These are phyloP conservation scores for Abrostola triplasia DNA, from an alignment of 2,888 invertebrate species.

Conservation along the genomic window DNA sequence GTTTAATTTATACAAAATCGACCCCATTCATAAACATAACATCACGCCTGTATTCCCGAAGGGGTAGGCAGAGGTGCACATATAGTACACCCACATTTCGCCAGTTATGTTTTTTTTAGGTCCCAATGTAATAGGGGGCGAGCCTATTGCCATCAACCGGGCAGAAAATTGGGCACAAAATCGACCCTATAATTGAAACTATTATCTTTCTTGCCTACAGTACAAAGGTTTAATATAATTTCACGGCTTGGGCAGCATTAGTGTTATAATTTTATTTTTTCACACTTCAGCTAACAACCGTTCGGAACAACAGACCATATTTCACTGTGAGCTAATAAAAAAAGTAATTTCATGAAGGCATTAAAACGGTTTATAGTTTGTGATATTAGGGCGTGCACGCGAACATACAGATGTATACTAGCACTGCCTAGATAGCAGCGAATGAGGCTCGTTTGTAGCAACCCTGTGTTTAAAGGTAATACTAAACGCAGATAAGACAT, in stretches of 20 bases:
- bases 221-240: constrained; percentile 34
- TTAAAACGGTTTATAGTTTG: constrained; percentile 57
- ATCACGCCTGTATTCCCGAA: no score
- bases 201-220: constrained; percentile 4
- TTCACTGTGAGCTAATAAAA: constrained; percentile 54
- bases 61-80: no score
- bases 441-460: constrained; percentile 13
- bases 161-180: no score
- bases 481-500: constrained; percentile 11
- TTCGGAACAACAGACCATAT: constrained; percentile 40
- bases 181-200: background rate
- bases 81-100: no score
- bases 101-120: no score
- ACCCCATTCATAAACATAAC: background rate
- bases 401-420: constrained; percentile 42
- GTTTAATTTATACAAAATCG: background rate
- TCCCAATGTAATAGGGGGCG: no score
- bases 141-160: no score
- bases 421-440: constrained; percentile 28
- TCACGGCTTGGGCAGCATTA: constrained; percentile 45
- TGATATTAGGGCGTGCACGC: constrained; percentile 56
- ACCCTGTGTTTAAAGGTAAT: constrained; percentile 20
- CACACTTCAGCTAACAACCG: constrained; percentile 46
- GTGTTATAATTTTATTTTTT: constrained; percentile 41
- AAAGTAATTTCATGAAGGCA: constrained; percentile 52